These are phyloP conservation scores for Episyrphus balteatus DNA, from an alignment of 1,140 invertebrate species.

Conservation along the genomic window DNA sequence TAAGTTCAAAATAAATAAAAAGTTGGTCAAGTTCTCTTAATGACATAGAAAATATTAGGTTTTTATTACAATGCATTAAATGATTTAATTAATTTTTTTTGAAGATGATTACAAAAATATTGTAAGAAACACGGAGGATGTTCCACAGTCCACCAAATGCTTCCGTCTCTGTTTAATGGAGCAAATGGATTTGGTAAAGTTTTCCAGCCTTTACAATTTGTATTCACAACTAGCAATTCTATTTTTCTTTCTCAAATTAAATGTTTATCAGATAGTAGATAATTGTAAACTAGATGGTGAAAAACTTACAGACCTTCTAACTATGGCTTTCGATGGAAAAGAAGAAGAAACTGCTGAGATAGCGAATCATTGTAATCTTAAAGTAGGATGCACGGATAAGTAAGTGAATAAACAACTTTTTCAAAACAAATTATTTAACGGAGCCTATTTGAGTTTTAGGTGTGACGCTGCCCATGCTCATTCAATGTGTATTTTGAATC, in stretches of 20 bases:
- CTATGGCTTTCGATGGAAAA: conserved; percentile 19
- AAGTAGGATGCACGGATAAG: conserved; percentile 11
- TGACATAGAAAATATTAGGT: too few relatives aligned
- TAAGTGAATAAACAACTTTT: conserved; percentile 9
- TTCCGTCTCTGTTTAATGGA: conserved; percentile 23
- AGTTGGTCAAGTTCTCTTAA: too few relatives aligned
- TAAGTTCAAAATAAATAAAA: too few relatives aligned
- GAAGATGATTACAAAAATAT: too few relatives aligned
- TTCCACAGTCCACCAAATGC: conserved; percentile 19
- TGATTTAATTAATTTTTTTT: too few relatives aligned
- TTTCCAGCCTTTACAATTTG: neutral
- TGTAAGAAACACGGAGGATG: conserved; percentile 13
- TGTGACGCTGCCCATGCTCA: conserved; percentile 22
- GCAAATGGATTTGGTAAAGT: conserved; percentile 17
- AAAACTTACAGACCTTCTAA: conserved; percentile 18
- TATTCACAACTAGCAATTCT: neutral
- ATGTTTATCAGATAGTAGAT: conserved; percentile 8
- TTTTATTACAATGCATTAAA: too few relatives aligned
- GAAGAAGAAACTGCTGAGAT: conserved; percentile 8
- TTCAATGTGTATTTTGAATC: conserved; percentile 23
- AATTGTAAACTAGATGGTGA: conserved; percentile 9
- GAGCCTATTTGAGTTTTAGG: conserved; percentile 5
- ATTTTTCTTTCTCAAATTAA: neutral
- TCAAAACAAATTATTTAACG: neutral
- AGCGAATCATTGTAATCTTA: neutral